Conservation (phyloP, 2,797 vertebrate genomes). For the Acridotheres tristis region DNA sequence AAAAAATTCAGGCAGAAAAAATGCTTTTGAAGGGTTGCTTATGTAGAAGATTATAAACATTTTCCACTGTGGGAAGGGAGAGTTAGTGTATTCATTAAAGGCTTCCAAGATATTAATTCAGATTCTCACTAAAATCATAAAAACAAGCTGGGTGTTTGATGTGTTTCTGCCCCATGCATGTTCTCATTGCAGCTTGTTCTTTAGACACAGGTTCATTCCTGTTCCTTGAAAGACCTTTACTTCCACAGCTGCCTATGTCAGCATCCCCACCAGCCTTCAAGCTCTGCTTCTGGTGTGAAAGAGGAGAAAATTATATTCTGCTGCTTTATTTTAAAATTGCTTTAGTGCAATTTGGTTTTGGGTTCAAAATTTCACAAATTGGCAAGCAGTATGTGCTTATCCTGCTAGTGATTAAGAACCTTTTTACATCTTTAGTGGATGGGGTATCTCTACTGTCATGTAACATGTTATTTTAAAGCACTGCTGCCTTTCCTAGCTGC, state of each 20-base stretch:
- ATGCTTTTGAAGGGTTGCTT: neutral
- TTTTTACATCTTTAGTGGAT: neutral
- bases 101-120: neutral
- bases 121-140: neutral
- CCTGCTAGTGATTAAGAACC: neutral
- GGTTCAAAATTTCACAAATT: neutral
- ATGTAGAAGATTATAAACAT: neutral
- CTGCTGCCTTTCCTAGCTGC: neutral
- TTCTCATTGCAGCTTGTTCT: neutral
- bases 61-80: neutral
- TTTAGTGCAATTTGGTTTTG: neutral
- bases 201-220: neutral
- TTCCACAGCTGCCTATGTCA: neutral
- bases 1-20: neutral
- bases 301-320: neutral
- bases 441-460: neutral
- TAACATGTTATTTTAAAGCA: neutral
- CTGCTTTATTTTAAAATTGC: neutral
- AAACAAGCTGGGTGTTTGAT: neutral
- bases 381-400: neutral
- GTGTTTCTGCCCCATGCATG: rapidly evolving
- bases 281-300: neutral
- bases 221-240: neutral
- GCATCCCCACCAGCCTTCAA: neutral
- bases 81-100: neutral